Base-by-base conservation (phyloP, 2,888 invertebrate genomes). In the Biston stratarius region DNA sequence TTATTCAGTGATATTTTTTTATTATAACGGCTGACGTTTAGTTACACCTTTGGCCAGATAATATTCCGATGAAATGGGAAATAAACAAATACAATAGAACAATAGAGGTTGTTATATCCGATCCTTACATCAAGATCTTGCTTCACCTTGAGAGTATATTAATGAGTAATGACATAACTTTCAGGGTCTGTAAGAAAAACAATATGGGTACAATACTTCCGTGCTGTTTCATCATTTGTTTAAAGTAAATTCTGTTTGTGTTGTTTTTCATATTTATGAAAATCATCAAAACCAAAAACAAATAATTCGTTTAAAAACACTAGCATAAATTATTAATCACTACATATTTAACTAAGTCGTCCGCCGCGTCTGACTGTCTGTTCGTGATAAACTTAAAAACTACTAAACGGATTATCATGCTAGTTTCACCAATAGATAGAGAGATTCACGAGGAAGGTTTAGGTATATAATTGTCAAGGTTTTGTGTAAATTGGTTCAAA, bases 71-170 rank as follows among this genome's bases (percentile, higher is more conserved):
- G 66, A 71, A 71, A 71, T 68, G 67, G 61, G 69, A 73, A 71
- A 51, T 62, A 61, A 58, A 65, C 55, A 67, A 60, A 67, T 48
- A 73, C 73, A 70, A 71, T 70, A 74, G 71, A 72, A 72, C 73
- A 71, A 73, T 73, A 62, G 64, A 49, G 14, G 57, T 34, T 55
- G 42, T 14, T 52, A 58, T 47, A 42, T 51, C 51, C 49, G 49
- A 66, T 61, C 61, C 57, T 44, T 52, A 42, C 49, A 45, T 51
- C 52, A 15, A 47, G 42, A 61, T 61, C 56, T 66, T 24, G 56
- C 14, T 52, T 61, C 36, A 58, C 66, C 66, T 66, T 61, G 61
- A 47, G 34, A 45, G 38, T 38, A 11, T 38, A 48, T 14, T 42
- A 34, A 45, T 8, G 48, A 59, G 48, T 36, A 48, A 59, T 55